Evolutionary conservation across 2,113 vertebrate genomes (phyloP), one percentile per base, ranked within the genome.

Genomic region (Chionomys nivalis): DNA sequence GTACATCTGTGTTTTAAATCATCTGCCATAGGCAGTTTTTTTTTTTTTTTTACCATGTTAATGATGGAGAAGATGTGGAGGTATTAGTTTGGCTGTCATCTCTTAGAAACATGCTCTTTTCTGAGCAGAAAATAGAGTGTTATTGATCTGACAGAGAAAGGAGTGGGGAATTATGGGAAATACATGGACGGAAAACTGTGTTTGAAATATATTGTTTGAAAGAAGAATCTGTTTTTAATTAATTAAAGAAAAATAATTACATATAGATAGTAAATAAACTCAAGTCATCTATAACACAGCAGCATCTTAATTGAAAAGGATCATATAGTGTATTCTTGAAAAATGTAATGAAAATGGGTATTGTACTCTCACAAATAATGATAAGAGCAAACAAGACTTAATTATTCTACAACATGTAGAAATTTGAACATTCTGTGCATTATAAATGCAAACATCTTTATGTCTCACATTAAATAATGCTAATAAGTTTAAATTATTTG

Each of bases 1-100:
- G 36, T 75, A 73, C 2, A 75, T 5, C 39, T 79, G 39, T 77
- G 47, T 78, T 92, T 94, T 92, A 93, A 92, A 70, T 70, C 0
- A 26, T 77, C 4, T 31, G 13, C 14, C 55, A n/a, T 4, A 68
- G 4, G 17, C 31, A 76, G 1, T 39, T 44, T 3, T 47, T 58
- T 58, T 3, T 47, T 58, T 58, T 58, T 19, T 55, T 55, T 19
- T 5, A 58, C 6, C 0, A 1, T 21, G 14, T 2, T 75, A 9
- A 44, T 3, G 13, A 49, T 39, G 10, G 13, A 42, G 7, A 52
- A 3, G 26, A 2, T 13, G 6, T 55, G 42, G 14, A 52, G 12
- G n/a, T 39, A 3, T 33, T 82, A 1, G 13, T 31, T 12, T 82
- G 52, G 52, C 24, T 82, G 36, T 39, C 52, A 58, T 58, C 52